These are phyloP conservation scores for Martes flavigula DNA, from an alignment of 2,797 vertebrate genomes.

Conservation along the genomic window DNA sequence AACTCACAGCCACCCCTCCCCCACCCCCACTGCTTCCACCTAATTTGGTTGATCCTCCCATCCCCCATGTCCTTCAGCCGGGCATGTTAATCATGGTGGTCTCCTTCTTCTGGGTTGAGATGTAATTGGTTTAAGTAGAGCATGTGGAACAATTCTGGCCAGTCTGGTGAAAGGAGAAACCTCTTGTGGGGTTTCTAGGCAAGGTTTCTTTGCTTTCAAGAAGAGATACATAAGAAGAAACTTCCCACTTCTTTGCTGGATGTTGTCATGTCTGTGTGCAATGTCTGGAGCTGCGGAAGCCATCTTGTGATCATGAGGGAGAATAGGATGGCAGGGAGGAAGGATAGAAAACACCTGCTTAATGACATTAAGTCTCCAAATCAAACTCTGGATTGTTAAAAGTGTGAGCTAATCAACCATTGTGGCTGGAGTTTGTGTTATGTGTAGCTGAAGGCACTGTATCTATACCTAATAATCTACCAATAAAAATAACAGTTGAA, in stretches of 20 bases:
- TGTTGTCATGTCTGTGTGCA: not conserved
- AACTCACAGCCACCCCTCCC: not conserved
- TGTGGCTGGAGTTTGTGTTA: not conserved
- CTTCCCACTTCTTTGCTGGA: not conserved
- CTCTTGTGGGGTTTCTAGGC: not conserved
- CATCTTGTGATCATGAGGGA: not conserved
- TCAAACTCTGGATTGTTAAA: not conserved
- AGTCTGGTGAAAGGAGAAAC: not conserved
- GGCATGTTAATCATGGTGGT: not conserved
- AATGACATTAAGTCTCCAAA: not conserved
- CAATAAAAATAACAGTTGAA: not conserved
- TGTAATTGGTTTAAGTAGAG: not conserved
- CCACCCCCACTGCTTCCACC: not conserved
- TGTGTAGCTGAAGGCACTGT: not conserved
- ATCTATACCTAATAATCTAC: not conserved
- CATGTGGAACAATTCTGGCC: not conserved
- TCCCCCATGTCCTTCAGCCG: accelerated
- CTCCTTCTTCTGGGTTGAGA: not conserved
- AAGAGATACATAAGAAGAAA: not conserved
- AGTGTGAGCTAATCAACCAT: not conserved
- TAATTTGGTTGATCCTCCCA: not conserved
- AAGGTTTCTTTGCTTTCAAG: not conserved
- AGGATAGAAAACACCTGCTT: not conserved
- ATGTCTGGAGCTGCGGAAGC: not conserved
- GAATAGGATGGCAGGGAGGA: not conserved